Evolutionary conservation across 2,113 vertebrate species (phyloP).

Genomic region (Pagrus major): DNA sequence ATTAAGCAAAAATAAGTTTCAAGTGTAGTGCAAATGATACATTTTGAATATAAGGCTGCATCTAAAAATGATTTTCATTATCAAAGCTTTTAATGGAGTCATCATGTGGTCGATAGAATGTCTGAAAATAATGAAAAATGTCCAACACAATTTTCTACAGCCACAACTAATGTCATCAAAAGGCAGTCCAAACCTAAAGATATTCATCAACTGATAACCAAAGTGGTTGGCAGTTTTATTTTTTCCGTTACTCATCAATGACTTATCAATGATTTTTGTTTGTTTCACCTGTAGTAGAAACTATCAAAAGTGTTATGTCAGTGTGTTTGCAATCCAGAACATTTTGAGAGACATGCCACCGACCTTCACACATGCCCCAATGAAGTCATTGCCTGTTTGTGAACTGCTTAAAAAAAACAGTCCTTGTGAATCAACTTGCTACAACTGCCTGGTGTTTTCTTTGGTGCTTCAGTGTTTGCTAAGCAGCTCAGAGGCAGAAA

Average conservation of each 20-base stretch:
- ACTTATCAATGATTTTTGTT: neutral
- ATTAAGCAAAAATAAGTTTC: too few species aligned
- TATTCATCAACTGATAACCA: neutral
- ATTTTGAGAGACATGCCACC: neutral
- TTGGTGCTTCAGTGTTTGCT: slow-evolving; percentile 17
- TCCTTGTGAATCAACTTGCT: neutral
- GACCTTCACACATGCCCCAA: too few species aligned
- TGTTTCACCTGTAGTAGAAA: neutral
- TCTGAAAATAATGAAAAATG: too few species aligned
- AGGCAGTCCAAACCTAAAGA: too few species aligned
- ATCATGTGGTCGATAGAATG: neutral
- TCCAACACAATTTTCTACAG: too few species aligned
- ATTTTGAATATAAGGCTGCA: neutral
- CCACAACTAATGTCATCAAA: too few species aligned
- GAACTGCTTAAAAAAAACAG: slow-evolving; percentile 9
- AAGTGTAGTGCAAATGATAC: neutral
- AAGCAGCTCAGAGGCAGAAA: slow-evolving; percentile 42
- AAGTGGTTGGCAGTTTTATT: neutral
- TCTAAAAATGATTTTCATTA: neutral
- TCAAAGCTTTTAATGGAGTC: neutral
- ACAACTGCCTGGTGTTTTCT: neutral
- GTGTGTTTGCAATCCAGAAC: neutral
- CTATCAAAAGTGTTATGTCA: neutral
- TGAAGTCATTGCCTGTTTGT: neutral
- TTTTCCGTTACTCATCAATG: neutral